Evolutionary conservation across 1,140 invertebrate genomes (phyloP).

Genomic region (Venturia canescens): DNA sequence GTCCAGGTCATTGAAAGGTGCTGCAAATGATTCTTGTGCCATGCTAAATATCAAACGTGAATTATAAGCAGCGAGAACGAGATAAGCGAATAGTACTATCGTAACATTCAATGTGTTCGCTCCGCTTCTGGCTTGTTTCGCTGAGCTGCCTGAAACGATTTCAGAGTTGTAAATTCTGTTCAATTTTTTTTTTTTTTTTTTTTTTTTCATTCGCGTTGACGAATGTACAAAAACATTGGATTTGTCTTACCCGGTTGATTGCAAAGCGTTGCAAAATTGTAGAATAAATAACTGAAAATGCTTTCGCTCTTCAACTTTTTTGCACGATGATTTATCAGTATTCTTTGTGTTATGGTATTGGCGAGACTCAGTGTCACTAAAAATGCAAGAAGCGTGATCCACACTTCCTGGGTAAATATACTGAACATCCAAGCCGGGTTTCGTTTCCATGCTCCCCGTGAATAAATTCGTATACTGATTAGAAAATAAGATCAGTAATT

Average conservation of each 20-base stretch:
- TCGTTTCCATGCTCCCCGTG: background rate
- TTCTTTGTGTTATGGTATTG: constrained; percentile 44
- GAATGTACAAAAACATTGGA: background rate
- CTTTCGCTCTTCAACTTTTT: background rate
- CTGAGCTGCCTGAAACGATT: background rate
- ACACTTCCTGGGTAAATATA: background rate
- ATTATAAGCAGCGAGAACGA: background rate
- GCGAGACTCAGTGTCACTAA: constrained; percentile 53
- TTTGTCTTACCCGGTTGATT: background rate
- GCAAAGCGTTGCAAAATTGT: constrained; percentile 10
- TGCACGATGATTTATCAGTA: background rate
- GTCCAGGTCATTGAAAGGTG: constrained; percentile 55
- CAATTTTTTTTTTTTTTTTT: too few species aligned
- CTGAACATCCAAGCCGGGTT: constrained; percentile 12
- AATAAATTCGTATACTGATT: background rate
- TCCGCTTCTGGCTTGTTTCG: background rate
- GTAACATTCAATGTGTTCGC: constrained; percentile 27
- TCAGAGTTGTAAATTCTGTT: too few species aligned
- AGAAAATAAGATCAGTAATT: too few species aligned
- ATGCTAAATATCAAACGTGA: constrained; percentile 26
- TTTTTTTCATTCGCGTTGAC: too few species aligned
- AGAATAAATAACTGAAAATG: constrained; percentile 7
- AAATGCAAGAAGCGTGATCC: background rate
- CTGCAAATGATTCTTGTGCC: constrained; percentile 12
- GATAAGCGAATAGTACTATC: constrained; percentile 2